Conservation (phyloP, 2,113 vertebrate genomes). For the Oxyruncus cristatus region DNA sequence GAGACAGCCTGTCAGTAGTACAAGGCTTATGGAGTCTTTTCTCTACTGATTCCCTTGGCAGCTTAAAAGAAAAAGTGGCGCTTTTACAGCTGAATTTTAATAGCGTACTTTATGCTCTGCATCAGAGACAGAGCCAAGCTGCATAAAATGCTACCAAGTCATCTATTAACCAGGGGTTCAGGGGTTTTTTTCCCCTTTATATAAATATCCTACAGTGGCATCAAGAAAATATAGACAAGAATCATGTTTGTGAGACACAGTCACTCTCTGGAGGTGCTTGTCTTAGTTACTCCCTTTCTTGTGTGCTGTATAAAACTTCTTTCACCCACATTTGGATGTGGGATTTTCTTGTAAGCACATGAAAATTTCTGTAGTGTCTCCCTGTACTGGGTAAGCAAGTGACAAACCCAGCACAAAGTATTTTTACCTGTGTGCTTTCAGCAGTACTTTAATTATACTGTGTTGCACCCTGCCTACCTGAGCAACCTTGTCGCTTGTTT, state of each 20-base stretch:
- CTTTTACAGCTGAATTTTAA: slow-evolving; percentile 15
- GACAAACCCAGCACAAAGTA: background rate
- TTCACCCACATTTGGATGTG: background rate
- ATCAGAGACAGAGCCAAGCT: background rate
- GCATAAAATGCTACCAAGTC: background rate
- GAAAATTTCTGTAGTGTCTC: background rate
- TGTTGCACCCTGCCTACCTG: background rate
- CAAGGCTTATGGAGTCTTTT: background rate
- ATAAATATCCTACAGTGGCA: background rate
- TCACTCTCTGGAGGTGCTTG: background rate
- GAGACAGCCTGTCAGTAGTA: background rate
- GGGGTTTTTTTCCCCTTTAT: background rate
- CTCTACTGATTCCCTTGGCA: background rate
- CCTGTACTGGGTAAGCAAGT: background rate
- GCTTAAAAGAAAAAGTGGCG: background rate
- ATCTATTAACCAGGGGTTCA: background rate
- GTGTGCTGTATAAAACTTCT: background rate
- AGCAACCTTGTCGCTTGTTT: background rate
- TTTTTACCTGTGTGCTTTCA: background rate
- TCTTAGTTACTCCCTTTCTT: background rate
- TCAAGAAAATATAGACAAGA: background rate
- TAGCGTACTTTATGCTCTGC: background rate
- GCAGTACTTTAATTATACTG: background rate
- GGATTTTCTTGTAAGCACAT: background rate
- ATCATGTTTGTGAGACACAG: background rate